Conservation (phyloP, 2,888 invertebrate genomes). For the Lysandra coridon region DNA sequence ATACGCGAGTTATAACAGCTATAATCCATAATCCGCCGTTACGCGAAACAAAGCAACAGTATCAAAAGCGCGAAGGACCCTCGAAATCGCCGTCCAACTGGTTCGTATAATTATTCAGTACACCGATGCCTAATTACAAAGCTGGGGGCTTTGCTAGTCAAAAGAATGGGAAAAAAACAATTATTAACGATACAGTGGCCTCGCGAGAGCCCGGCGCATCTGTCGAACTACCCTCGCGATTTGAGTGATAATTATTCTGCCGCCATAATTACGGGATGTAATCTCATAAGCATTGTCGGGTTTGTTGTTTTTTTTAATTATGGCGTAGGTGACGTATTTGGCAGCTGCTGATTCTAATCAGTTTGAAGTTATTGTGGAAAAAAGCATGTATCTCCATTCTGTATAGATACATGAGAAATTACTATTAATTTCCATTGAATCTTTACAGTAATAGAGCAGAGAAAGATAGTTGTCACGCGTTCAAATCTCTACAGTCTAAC, state of each 20-base stretch:
- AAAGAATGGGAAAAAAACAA: constrained; percentile 65
- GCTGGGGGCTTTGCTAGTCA: constrained; percentile 69
- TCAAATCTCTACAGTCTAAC: too few relatives aligned
- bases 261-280: constrained; percentile 77
- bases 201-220: constrained; percentile 77
- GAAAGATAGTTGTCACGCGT: too few relatives aligned
- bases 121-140: constrained; percentile 75
- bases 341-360: neutral
- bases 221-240: constrained; percentile 71
- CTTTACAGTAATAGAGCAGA: too few relatives aligned
- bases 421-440: too few relatives aligned
- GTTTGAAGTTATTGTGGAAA: neutral
- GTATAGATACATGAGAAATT: too few relatives aligned
- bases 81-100: constrained; percentile 53
- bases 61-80: constrained; percentile 41
- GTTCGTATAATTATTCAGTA: constrained; percentile 66
- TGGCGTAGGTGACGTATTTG: neutral
- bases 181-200: constrained; percentile 79
- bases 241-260: constrained; percentile 77
- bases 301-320: constrained; percentile 37
- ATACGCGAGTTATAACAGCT: neutral
- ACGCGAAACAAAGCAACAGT: constrained; percentile 31
- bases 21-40: constrained; percentile 18
- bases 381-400: too few relatives aligned
- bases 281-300: constrained; percentile 51